Evolutionary conservation across 2,888 invertebrate species (phyloP).

Genomic region (Epiblema foenella): DNA sequence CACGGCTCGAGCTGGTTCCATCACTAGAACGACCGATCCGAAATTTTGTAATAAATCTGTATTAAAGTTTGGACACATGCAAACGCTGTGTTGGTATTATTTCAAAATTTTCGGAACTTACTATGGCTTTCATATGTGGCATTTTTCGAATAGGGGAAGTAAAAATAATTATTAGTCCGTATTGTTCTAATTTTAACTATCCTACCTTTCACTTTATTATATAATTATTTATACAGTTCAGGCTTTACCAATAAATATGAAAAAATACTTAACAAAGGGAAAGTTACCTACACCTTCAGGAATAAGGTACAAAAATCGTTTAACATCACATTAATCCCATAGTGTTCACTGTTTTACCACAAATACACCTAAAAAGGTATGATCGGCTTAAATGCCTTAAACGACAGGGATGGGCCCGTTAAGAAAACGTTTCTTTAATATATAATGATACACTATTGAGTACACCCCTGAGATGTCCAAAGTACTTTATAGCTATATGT

Average conservation of each 20-base stretch:
- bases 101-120: background rate
- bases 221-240: no score
- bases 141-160: no score
- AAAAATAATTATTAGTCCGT: no score
- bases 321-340: constrained; percentile 3
- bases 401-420: constrained; percentile 27
- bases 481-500: background rate
- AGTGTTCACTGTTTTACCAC: constrained; percentile 8
- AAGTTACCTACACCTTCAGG: no score
- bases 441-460: constrained; percentile 26
- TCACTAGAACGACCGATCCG: constrained; percentile 1
- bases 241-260: no score
- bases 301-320: background rate
- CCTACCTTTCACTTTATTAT: no score
- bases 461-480: constrained; percentile 4
- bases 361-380: constrained; percentile 26
- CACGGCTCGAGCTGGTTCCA: background rate
- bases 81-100: background rate
- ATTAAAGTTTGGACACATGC: constrained; percentile 1
- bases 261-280: no score
- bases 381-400: constrained; percentile 37
- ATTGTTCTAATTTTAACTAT: no score
- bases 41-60: constrained; percentile 10
- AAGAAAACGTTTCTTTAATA: constrained; percentile 35
- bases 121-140: no score